Conservation (phyloP, 2,888 invertebrate species). For the Drosophila mimica region DNA sequence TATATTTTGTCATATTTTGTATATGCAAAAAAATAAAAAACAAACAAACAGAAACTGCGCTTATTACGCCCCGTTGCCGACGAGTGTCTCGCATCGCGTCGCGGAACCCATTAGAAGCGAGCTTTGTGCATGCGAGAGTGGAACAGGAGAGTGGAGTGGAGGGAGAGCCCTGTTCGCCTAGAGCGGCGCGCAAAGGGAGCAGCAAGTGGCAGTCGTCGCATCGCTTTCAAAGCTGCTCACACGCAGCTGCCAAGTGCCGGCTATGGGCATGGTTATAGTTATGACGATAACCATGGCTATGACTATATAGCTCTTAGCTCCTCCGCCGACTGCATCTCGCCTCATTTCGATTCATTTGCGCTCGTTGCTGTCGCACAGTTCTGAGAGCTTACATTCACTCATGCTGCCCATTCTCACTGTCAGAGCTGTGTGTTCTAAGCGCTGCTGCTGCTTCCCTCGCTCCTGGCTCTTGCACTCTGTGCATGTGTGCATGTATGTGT, state of each 20-base stretch:
- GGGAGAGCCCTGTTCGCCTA: constrained; percentile 11
- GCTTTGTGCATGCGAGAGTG: constrained; percentile 34
- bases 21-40: constrained; percentile 31
- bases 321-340: constrained; percentile 59
- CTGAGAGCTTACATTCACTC: constrained; percentile 5
- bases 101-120: constrained; percentile 65
- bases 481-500: constrained; percentile 19
- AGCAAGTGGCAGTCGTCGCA: constrained; percentile 41
- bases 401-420: constrained; percentile 5
- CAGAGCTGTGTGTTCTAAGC: constrained; percentile 32
- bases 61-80: constrained; percentile 62
- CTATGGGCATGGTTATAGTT: constrained; percentile 47
- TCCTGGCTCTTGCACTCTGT: constrained; percentile 39
- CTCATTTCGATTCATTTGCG: constrained; percentile 63
- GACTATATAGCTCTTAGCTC: constrained; percentile 30
- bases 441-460: constrained; percentile 11
- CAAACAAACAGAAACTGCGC: constrained; percentile 71
- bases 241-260: constrained; percentile 63
- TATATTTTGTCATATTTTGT: constrained; percentile 50
- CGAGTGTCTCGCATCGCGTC: constrained; percentile 28
- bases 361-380: constrained; percentile 19
- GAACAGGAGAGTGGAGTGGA: background rate
- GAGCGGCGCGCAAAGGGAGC: constrained; percentile 20
- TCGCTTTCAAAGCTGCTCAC: constrained; percentile 30
- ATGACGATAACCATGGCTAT: constrained; percentile 26